phyloP scores from a whole-genome alignment of 2,797 vertebrate genomes.

The Oreonectes daqikongensis region DNA sequence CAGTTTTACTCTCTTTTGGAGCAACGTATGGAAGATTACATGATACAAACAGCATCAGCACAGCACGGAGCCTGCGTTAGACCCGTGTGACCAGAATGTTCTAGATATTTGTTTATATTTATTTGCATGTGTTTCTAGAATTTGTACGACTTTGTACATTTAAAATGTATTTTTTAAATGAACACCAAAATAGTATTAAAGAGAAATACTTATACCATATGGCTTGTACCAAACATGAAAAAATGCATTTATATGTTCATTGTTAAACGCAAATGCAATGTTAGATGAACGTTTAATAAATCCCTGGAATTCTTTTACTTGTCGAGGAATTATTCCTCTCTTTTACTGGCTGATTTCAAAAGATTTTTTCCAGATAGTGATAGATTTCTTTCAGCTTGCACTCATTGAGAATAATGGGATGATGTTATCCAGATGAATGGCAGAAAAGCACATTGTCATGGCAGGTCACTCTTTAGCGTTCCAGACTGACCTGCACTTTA shows the following conservation, averaged over 20 bases:
- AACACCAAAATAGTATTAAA: not conserved
- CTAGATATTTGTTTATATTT: constrained; percentile 32
- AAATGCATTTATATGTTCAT: not conserved
- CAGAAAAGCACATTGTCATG: constrained; percentile 63
- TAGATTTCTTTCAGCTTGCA: constrained; percentile 39
- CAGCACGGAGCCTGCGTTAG: constrained; percentile 69
- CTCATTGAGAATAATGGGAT: constrained; percentile 45
- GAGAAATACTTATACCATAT: not conserved
- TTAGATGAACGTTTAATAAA: not conserved
- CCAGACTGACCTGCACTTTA: constrained; percentile 77
- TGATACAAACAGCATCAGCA: constrained; percentile 68
- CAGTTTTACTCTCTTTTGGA: constrained; percentile 69
- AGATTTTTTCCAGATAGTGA: constrained; percentile 7
- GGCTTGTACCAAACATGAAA: not conserved
- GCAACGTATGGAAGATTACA: constrained; percentile 70
- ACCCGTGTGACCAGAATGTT: constrained; percentile 70
- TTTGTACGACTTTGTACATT: not conserved
- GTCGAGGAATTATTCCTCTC: not conserved
- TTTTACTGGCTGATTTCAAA: constrained; percentile 29
- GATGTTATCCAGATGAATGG: too few species aligned
- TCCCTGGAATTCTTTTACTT: not conserved
- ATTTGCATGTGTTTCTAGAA: constrained; percentile 3
- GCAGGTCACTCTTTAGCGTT: constrained; percentile 66
- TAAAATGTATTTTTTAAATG: not conserved
- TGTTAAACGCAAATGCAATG: not conserved